Percentiles rank a stretch among this genome's conserved stretches.
phyloP scores from a whole-genome alignment of 2,113 vertebrate species.

The Pelecanus crispus region DNA sequence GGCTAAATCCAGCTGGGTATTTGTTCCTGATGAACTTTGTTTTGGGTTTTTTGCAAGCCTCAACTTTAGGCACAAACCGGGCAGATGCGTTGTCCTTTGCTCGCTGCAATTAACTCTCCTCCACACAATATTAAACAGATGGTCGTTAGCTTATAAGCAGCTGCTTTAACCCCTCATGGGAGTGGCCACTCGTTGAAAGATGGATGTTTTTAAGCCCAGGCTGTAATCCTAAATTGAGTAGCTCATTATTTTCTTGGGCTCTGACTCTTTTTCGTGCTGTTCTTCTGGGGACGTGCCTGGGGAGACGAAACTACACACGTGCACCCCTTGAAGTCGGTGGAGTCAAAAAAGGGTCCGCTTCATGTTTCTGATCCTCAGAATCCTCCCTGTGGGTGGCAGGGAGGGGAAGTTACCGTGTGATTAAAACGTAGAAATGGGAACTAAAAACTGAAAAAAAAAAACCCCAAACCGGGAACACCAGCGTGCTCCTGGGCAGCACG shows the following conservation, averaged over 20 bases:
- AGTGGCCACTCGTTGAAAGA: background rate
- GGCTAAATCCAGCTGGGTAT: background rate
- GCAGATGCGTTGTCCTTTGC: background rate
- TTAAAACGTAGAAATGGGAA: background rate
- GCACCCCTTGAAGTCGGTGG: background rate
- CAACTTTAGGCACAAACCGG: background rate
- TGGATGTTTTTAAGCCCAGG: background rate
- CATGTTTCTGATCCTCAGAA: background rate
- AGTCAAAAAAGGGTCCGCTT: background rate
- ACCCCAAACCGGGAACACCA: background rate
- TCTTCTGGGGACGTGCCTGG: background rate
- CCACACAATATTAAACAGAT: background rate
- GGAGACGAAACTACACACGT: background rate
- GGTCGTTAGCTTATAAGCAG: background rate
- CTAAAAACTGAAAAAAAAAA: background rate
- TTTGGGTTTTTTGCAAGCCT: background rate
- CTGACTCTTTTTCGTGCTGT: fast-evolving
- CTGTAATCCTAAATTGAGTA: background rate
- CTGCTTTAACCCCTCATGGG: background rate
- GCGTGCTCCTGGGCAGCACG: background rate
- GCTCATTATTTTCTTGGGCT: background rate
- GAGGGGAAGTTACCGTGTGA: background rate
- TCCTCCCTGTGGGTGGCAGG: background rate
- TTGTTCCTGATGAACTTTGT: background rate
- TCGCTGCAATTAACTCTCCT: background rate